Percentiles rank a stretch among this genome's conserved stretches.
phyloP scores from a whole-genome alignment of 2,888 invertebrate species.

The Nudaria mundana region DNA sequence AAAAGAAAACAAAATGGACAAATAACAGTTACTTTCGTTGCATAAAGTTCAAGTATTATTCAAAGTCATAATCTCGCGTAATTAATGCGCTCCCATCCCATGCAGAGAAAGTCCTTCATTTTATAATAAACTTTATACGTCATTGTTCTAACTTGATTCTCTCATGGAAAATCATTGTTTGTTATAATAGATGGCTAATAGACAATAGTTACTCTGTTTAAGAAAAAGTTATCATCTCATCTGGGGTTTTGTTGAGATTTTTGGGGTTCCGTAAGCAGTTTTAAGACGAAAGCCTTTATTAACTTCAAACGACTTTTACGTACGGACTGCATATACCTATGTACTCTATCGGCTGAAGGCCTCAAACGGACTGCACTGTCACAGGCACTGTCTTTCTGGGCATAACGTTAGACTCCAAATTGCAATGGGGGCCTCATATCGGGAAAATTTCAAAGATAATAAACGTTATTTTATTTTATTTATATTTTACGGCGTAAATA shows the following conservation, averaged over 20 bases:
- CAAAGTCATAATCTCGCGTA: slow-evolving; percentile 26
- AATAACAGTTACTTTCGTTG: slow-evolving; percentile 67
- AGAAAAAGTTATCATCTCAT: slow-evolving; percentile 11
- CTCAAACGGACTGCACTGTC: no score
- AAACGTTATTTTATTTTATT: no score
- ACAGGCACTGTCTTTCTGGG: no score
- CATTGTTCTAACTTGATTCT: slow-evolving; percentile 36
- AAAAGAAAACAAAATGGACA: slow-evolving; percentile 31
- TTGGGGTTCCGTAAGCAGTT: neutral
- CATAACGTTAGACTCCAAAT: no score
- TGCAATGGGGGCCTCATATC: no score
- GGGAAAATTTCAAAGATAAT: no score
- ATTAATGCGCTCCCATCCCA: slow-evolving; percentile 36
- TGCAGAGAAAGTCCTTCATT: slow-evolving; percentile 39
- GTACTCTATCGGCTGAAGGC: no score
- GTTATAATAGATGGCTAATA: slow-evolving; percentile 17
- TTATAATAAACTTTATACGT: slow-evolving; percentile 32
- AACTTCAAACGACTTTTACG: neutral
- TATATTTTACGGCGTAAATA: no score
- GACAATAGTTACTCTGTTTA: slow-evolving; percentile 12
- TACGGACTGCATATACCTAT: neutral
- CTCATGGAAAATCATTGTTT: slow-evolving; percentile 36
- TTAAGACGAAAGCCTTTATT: neutral
- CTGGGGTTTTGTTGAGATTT: neutral
- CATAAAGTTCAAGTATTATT: slow-evolving; percentile 65